phyloP scores from a whole-genome alignment of 2,888 invertebrate genomes.

The Sphinx pinastri region DNA sequence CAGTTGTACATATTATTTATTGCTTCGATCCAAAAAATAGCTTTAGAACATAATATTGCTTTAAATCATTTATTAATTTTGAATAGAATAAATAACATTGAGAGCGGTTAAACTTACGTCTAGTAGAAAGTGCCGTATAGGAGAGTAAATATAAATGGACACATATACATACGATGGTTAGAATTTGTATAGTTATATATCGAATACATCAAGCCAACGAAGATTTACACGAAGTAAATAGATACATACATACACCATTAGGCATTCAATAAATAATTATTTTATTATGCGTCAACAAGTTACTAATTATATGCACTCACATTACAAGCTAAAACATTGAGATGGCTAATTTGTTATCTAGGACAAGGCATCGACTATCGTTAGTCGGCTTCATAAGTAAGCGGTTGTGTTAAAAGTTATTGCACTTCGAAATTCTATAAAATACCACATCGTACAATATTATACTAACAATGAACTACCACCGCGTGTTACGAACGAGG shows the following conservation, averaged over 20 bases:
- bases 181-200: conserved; percentile 35
- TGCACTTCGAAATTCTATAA: conserved; percentile 66
- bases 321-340: conserved; percentile 63
- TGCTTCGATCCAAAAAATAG: conserved; percentile 65
- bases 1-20: conserved; percentile 66
- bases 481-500: conserved; percentile 37
- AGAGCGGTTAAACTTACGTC: conserved; percentile 64
- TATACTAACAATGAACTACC: conserved; percentile 48
- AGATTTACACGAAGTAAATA: conserved; percentile 48
- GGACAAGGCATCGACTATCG: conserved; percentile 64
- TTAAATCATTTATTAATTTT: conserved; percentile 57
- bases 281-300: conserved; percentile 81
- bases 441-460: conserved; percentile 54
- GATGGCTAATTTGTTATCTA: conserved; percentile 58
- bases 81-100: conserved; percentile 61
- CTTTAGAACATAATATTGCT: conserved; percentile 65
- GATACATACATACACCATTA: conserved; percentile 45
- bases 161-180: conserved; percentile 38
- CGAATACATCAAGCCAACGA: conserved; percentile 68
- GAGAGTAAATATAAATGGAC: conserved; percentile 41
- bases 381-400: conserved; percentile 69
- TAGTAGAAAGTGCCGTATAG: conserved; percentile 60
- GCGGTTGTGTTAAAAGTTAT: conserved; percentile 61
- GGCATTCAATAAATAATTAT: conserved; percentile 55
- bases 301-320: conserved; percentile 58